Evolutionary conservation across 2,113 vertebrate genomes (phyloP), one percentile per base, ranked within the genome.

Genomic region (Hyla sarda): DNA sequence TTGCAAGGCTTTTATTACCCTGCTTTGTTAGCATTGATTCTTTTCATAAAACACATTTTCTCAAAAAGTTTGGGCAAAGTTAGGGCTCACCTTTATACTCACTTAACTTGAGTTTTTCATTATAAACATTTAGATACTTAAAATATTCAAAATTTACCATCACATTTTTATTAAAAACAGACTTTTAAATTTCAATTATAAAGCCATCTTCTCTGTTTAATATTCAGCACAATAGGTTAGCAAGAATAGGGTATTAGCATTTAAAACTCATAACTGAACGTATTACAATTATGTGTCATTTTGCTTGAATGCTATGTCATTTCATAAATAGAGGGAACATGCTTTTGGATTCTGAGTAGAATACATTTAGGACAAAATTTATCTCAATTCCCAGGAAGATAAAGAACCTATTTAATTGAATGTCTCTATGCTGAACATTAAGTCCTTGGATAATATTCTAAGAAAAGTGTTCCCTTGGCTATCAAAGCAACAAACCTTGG

Each of bases 401-500:
- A 37, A 82, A 82, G 81, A 52, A 82, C 45, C 47, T n/a, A 34
- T 82, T 71, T 72, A 82, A 82, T 82, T 71, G 65, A 82, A 67
- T 71, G 47, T 19, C 50, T 28, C 81, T 54, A 17, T 30, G 52
- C 47, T 72, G 81, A 82, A 54, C 81, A 54, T 69, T 71, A 69
- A 71, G 62, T 54, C 81, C 81, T 71, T 82, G 47, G 48, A 72
- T 82, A 82, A 72, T 72, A 82, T 82, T 82, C 81, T 54, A 71
- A 72, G 16, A 67, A 69, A 19, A 52, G 81, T 82, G 67, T 71
- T 82, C 62, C 62, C 65, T 45, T 37, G 81, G 37, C 81, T 82
- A 82, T 71, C 81, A n/a, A 10, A 72, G 45, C 72, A 34, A 82
- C 81, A 82, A 82, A 21, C 47, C 81, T 82, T 54, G 2, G 30